Evolutionary conservation across 1,140 invertebrate species (phyloP).

Genomic region (Brachionus sp.): DNA sequence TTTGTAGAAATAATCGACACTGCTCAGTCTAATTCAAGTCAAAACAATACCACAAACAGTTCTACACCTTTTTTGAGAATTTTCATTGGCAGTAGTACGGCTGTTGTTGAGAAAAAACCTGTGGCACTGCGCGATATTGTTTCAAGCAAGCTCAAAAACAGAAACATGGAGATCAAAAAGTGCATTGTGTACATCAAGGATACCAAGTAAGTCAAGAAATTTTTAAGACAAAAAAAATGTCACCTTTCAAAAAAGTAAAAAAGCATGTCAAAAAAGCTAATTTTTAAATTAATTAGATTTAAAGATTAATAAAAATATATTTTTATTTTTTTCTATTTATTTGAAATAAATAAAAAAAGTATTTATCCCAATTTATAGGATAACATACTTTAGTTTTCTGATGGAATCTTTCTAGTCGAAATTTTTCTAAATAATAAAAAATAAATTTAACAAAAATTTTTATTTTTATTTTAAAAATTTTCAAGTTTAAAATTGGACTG

Average conservation of each 20-base stretch:
- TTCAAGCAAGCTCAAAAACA: constrained; percentile 21
- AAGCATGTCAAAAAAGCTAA: no score
- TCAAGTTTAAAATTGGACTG: constrained; percentile 23
- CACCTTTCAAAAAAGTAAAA: no score
- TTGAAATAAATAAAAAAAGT: no score
- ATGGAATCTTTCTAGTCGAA: no score
- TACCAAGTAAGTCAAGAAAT: not conserved
- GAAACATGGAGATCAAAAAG: constrained; percentile 35
- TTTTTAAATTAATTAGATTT: no score
- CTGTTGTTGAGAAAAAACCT: constrained; percentile 43
- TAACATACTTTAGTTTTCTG: no score
- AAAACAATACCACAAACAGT: not conserved
- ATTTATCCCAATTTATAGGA: no score
- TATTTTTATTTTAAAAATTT: not conserved
- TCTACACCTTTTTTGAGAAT: constrained; percentile 36
- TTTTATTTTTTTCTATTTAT: no score
- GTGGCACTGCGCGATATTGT: not conserved
- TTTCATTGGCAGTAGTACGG: constrained; percentile 31
- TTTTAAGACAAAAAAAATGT: not conserved
- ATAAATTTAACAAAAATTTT: not conserved
- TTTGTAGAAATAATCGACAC: constrained; percentile 28
- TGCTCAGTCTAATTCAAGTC: not conserved
- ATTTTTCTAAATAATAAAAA: no score
- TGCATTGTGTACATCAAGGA: constrained; percentile 33
- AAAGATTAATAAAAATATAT: no score